phyloP scores from a whole-genome alignment of 2,113 vertebrate genomes.

The Gambusia holbrooki region DNA sequence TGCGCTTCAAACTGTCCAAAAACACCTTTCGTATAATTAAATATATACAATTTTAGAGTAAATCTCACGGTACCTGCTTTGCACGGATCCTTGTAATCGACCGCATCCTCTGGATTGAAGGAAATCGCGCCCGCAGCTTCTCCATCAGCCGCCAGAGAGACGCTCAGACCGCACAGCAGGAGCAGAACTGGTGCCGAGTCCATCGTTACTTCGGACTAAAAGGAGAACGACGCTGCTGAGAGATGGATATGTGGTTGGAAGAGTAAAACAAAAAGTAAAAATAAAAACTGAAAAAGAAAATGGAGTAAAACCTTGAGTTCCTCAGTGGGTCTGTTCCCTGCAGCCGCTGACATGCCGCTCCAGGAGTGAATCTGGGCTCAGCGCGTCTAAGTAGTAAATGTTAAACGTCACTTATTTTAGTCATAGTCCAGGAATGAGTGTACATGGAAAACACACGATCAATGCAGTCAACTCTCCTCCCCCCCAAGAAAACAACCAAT shows the following conservation, averaged over 20 bases:
- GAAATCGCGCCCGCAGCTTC: slow-evolving; percentile 54
- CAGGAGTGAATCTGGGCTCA: slow-evolving; percentile 43
- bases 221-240: not conserved
- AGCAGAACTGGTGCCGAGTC: slow-evolving; percentile 52
- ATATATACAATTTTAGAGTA: not conserved
- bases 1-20: not conserved
- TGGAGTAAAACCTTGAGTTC: slow-evolving; percentile 15
- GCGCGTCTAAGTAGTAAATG: not conserved
- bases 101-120: slow-evolving; percentile 55
- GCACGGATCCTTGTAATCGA: slow-evolving; percentile 83
- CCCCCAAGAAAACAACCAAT: not conserved
- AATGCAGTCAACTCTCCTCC: not conserved
- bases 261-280: not conserved
- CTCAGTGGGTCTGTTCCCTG: slow-evolving; percentile 58
- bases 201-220: slow-evolving; percentile 55
- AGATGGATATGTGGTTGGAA: not conserved
- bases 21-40: not conserved
- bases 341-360: slow-evolving; percentile 54
- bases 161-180: slow-evolving; percentile 57
- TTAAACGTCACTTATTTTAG: not conserved
- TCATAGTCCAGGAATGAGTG: not conserved
- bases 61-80: slow-evolving; percentile 77
- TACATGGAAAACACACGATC: not conserved
- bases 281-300: not conserved
- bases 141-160: slow-evolving; percentile 55